Base-by-base conservation (phyloP, 1,140 invertebrate species). In the Radopholus similis region DNA sequence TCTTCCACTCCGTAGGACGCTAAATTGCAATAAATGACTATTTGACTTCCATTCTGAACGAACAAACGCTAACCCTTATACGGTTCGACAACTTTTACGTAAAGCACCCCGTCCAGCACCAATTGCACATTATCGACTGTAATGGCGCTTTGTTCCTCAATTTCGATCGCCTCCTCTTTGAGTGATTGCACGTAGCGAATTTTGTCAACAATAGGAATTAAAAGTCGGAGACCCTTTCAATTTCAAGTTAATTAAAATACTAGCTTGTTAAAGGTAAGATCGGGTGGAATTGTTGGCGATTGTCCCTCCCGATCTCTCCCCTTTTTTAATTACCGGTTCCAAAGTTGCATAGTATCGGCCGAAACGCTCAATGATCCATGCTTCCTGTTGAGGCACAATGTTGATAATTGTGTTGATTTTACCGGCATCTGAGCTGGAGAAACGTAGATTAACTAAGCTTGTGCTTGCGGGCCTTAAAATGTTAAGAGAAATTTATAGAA, bases 311-410 rank as follows among this genome's bases (percentile, higher is more conserved):
- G n/a, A n/a, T n/a, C n/a, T n/a, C n/a, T n/a, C n/a, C n/a, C n/a
- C n/a, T n/a, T n/a, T n/a, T n/a, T n/a, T n/a, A 62, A 35, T 62
- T 28, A 62, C 58, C 40, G 95, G 95, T 53, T 95, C 89, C 34
- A 97, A 84, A 68, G 95, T 91, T 84, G 90, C 87, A 81, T 92
- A 57, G 60, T 66, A 77, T 18, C 63, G 68, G 5, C 96, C 96
- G 93, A 99, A 97, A 82, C 95, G 85, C 85, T 99, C 95, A 0
- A 98, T 90, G 71, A 99, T 87, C 96, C 96, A 99, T 56, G 95
- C 93, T 90, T 97, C 94, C 88, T 97, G 95, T 84, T 97, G 94
- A 6, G 95, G 95, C 54, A 98, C 95, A 87, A 99, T 98, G 87
- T 97, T 89, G 47, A 98, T 86, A 57, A 93, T 85, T 30, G 93